These are phyloP conservation scores for Caenorhabditis latens DNA, from an alignment of 1,140 invertebrate genomes.

Conservation along the genomic window DNA sequence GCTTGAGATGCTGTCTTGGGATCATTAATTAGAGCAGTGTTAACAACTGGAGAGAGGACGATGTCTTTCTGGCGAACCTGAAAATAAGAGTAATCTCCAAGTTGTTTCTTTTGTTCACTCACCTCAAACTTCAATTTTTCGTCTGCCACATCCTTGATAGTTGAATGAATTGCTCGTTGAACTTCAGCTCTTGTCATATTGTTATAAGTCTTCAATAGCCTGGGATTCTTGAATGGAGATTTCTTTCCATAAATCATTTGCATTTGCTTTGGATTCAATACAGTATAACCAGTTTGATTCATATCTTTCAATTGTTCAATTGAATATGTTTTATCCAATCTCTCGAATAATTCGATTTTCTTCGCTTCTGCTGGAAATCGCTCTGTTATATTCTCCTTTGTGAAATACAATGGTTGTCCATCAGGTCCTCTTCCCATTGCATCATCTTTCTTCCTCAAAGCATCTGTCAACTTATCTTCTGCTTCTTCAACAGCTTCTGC, in stretches of 20 bases:
- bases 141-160: background rate
- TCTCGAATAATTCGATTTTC: constrained; percentile 31
- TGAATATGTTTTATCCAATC: constrained; percentile 48
- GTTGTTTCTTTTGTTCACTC: background rate
- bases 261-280: constrained; percentile 67
- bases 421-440: constrained; percentile 47
- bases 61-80: constrained; percentile 66
- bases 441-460: constrained; percentile 68
- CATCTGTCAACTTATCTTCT: constrained; percentile 64
- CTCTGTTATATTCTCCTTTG: constrained; percentile 40
- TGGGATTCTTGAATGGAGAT: constrained; percentile 68
- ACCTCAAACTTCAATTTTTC: constrained; percentile 49
- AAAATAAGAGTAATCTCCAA: background rate
- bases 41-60: constrained; percentile 64
- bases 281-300: constrained; percentile 68
- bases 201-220: background rate
- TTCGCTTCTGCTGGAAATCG: constrained; percentile 26
- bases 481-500: constrained; percentile 65
- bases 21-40: constrained; percentile 59
- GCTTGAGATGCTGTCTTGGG: constrained; percentile 56
- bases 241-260: constrained; percentile 67
- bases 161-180: constrained; percentile 16
- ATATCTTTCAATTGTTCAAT: constrained; percentile 64
- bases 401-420: constrained; percentile 47
- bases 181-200: constrained; percentile 41